Evolutionary conservation across 1,140 invertebrate species (phyloP).

Genomic region (Mamestra configurata): DNA sequence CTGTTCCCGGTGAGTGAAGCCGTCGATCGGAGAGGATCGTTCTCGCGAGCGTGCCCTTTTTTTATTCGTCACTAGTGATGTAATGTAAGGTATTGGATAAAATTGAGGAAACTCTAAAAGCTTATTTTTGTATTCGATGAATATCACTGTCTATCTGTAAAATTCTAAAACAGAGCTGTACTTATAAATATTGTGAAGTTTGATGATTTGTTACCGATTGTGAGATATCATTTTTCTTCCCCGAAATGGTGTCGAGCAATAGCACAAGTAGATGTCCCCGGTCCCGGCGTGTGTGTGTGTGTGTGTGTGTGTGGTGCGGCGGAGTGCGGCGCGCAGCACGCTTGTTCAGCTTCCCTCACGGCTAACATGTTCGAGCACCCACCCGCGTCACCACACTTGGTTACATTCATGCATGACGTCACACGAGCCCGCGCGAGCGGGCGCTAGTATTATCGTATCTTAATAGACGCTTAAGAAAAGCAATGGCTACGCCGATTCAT

Average conservation of each 20-base stretch:
- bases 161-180: conserved; percentile 77
- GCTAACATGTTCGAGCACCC: conserved; percentile 69
- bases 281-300: conserved; percentile 54
- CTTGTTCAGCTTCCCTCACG: conserved; percentile 72
- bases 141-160: conserved; percentile 81
- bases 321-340: conserved; percentile 69
- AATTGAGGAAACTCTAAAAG: conserved; percentile 84
- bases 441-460: conserved; percentile 81
- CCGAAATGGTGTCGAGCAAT: conserved; percentile 81
- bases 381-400: conserved; percentile 51
- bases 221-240: conserved; percentile 83
- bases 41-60: conserved; percentile 80
- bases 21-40: conserved; percentile 75
- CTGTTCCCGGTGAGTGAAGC: conserved; percentile 68
- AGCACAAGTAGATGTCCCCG: conserved; percentile 42
- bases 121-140: conserved; percentile 87
- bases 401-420: conserved; percentile 54
- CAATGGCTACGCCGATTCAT: conserved; percentile 86
- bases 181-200: conserved; percentile 64
- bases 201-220: conserved; percentile 69
- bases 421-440: conserved; percentile 71
- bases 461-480: conserved; percentile 81
- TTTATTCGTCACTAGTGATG: conserved; percentile 80
- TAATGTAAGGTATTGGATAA: conserved; percentile 83
- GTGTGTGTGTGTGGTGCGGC: conserved; percentile 53